These are phyloP conservation scores for Caradrina kadenii DNA, from an alignment of 2,888 invertebrate genomes.

Conservation along the genomic window DNA sequence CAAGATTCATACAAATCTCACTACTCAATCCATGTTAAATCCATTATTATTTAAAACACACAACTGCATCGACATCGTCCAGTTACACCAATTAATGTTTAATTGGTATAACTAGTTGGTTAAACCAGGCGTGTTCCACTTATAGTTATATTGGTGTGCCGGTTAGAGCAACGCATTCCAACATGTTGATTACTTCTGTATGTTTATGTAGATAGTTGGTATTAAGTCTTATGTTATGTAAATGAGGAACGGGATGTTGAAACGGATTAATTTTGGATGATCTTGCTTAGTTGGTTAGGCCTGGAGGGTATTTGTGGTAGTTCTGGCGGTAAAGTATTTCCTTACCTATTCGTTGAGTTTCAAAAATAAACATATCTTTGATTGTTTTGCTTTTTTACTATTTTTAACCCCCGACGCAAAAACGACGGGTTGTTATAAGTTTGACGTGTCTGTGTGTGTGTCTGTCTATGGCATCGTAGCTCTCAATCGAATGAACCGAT, in stretches of 20 bases:
- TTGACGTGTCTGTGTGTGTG: no score
- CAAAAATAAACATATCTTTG: no score
- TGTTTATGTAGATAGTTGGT: slow-evolving; percentile 38
- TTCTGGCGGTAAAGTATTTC: no score
- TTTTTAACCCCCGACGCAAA: no score
- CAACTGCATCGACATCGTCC: background rate
- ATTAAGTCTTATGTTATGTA: slow-evolving; percentile 52
- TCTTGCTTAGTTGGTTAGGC: background rate
- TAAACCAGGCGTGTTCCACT: slow-evolving; percentile 17
- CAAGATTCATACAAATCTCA: no score
- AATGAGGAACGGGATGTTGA: slow-evolving; percentile 27
- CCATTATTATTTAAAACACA: slow-evolving; percentile 2
- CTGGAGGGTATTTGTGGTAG: background rate
- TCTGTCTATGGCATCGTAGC: no score
- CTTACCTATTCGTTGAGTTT: no score
- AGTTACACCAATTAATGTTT: slow-evolving; percentile 24
- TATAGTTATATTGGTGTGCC: slow-evolving; percentile 26
- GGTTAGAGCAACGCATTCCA: slow-evolving; percentile 25
- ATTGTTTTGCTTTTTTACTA: no score
- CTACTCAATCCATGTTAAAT: no score
- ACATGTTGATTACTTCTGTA: slow-evolving; percentile 52
- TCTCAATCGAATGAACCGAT: no score
- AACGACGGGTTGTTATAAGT: no score
- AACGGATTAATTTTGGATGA: slow-evolving; percentile 33
- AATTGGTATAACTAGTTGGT: slow-evolving; percentile 13